Conservation (phyloP, 2,888 invertebrate genomes). For the Chromoteleia sp. region DNA sequence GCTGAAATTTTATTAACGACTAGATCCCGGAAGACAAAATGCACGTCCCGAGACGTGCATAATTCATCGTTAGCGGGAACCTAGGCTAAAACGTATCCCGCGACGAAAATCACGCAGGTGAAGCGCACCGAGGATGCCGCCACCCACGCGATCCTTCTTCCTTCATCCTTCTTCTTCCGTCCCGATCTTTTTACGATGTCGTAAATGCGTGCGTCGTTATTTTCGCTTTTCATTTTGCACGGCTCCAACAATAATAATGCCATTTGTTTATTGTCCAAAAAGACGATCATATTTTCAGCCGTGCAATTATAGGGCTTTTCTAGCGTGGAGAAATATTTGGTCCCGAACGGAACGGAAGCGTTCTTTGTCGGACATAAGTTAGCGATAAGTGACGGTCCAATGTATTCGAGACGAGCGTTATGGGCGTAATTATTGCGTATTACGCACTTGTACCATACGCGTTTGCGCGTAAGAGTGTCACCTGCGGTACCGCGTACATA, state of each 20-base stretch:
- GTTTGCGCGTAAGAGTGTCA: constrained; percentile 13
- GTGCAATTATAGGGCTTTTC: too few relatives aligned
- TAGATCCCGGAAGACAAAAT: constrained; percentile 77
- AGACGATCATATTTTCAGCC: too few relatives aligned
- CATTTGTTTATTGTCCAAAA: constrained; percentile 18
- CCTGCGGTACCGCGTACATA: constrained; percentile 18
- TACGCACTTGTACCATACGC: constrained; percentile 20
- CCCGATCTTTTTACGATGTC: constrained; percentile 65
- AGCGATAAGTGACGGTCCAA: constrained; percentile 13
- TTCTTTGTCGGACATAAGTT: constrained; percentile 3
- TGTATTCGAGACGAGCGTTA: constrained; percentile 10
- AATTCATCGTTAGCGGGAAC: constrained; percentile 74
- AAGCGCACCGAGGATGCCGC: constrained; percentile 44
- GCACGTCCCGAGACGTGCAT: constrained; percentile 71
- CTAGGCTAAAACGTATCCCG: constrained; percentile 47
- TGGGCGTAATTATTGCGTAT: constrained; percentile 35
- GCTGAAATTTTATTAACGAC: constrained; percentile 76
- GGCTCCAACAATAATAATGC: constrained; percentile 8
- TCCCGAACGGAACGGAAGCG: constrained; percentile 2
- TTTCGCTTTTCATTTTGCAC: constrained; percentile 15
- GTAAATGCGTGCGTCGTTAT: constrained; percentile 60
- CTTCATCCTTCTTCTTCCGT: constrained; percentile 37
- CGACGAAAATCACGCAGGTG: constrained; percentile 63
- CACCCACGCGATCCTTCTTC: constrained; percentile 41
- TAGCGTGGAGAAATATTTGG: background rate